Base-by-base conservation (phyloP, 2,113 vertebrate species). In the Carollia perspicillata region DNA sequence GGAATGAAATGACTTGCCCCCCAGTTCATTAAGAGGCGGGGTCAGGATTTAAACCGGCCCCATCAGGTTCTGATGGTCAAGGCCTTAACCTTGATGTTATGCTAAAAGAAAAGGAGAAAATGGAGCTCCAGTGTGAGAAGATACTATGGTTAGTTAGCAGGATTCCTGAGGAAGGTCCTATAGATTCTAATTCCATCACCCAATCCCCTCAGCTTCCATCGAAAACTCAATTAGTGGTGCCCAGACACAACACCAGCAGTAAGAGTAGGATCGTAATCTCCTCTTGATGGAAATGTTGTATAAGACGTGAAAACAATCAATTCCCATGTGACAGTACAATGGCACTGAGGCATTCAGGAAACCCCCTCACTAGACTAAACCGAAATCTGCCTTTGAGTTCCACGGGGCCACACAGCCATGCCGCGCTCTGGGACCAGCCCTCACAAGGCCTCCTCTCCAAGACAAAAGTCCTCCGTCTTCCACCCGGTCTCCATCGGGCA, bases 151-250 rank as follows among this genome's bases (percentile, higher is more conserved):
- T 5, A 14, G n/a, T 65, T 47, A 71, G 40, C 74, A 81, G n/a
- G 44, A 93, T 84, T 93, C 78, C 93, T 85, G 65, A 58, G 30
- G 49, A 75, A 93, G 75, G 35, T 55, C 86, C 47, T 65, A 17
- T 9, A 94, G 63, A 95, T 79, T 95, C 87, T 28, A 66, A 95
- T 66, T 84, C 53, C 55, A 77, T 72, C 84, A 87, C 18, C 33
- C 44, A 42, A 69, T 91, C 20, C 63, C 75, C 87, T 92, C 60
- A 33, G 63, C 63, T 89, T 58, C 78, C 63, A 75, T 23, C 26
- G 33, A 75, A 84, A 77, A 87, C 44, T 89, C 93, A 78, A 55
- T 92, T 63, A 85, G 51, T 14, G 40, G 33, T 65, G 30, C 49
- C 85, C 33, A 16, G 26, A 22, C 40, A 79, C 68, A 71, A 33